These are phyloP conservation scores for Meandrina meandrites DNA, from an alignment of 92 coral and sea anemone species.

Conservation along the genomic window DNA sequence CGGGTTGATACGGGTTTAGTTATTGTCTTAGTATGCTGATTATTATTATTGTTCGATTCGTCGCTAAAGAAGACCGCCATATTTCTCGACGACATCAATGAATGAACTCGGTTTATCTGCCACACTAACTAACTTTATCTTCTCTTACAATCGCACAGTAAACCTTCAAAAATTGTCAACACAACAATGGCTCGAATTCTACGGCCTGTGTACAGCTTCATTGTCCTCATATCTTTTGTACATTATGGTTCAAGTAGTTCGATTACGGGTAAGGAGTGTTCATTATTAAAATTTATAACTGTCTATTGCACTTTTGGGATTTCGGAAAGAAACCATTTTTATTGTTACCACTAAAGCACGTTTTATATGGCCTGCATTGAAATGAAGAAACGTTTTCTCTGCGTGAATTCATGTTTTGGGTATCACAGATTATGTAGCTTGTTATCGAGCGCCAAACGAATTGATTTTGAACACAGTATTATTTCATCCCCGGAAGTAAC, in stretches of 20 bases:
- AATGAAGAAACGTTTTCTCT: neutral
- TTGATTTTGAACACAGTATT: neutral
- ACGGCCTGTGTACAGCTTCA: neutral
- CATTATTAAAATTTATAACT: neutral
- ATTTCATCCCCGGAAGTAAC: constrained; percentile 39
- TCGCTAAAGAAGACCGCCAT: neutral
- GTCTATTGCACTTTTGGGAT: neutral
- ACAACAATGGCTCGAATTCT: constrained; percentile 9
- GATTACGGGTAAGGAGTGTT: neutral
- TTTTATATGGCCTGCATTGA: neutral
- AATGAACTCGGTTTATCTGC: neutral
- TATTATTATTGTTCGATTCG: no score
- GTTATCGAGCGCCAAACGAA: neutral
- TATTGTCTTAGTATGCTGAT: neutral
- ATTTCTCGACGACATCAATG: neutral
- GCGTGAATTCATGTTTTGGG: neutral
- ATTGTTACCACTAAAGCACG: neutral
- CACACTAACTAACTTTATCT: neutral
- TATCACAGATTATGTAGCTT: neutral
- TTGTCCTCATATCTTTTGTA: neutral
- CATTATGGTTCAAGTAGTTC: neutral
- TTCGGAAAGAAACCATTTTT: neutral
- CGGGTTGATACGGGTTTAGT: neutral
- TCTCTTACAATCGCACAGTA: neutral
- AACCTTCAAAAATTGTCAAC: neutral